Conservation (phyloP, 2,113 vertebrate genomes). For the Dermatemys mawii region DNA sequence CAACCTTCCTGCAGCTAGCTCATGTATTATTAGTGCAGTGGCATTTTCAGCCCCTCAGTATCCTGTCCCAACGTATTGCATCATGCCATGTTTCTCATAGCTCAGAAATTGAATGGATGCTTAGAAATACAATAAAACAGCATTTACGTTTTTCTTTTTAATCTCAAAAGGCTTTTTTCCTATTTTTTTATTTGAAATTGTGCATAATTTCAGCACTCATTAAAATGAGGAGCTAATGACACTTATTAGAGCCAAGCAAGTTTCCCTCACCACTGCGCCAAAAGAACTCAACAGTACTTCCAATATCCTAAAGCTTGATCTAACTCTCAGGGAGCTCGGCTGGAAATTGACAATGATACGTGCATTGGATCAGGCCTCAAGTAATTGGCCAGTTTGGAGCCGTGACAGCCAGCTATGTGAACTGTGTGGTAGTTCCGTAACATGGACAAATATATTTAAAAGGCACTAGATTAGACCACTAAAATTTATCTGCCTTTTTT, state of each 20-base stretch:
- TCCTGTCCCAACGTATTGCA: not conserved
- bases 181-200: not conserved
- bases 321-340: not conserved
- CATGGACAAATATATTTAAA: not conserved
- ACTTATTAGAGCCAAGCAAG: not conserved
- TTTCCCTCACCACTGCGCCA: not conserved
- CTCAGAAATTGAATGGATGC: not conserved
- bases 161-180: not conserved
- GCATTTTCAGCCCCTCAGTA: not conserved
- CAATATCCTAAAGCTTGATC: rapidly evolving
- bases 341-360: rapidly evolving
- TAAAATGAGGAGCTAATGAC: not conserved
- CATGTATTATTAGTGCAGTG: not conserved
- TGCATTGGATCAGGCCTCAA: not conserved
- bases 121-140: not conserved
- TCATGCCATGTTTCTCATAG: not conserved
- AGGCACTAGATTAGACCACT: not conserved
- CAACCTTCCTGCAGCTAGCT: not conserved
- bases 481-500: not conserved
- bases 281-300: not conserved
- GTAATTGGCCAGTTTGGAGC: not conserved
- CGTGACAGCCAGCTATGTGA: not conserved
- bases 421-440: not conserved
- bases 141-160: not conserved
- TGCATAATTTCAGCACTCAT: not conserved